Evolutionary conservation across 2,797 vertebrate species (phyloP).

Genomic region (Kryptolebias ocellatus): DNA sequence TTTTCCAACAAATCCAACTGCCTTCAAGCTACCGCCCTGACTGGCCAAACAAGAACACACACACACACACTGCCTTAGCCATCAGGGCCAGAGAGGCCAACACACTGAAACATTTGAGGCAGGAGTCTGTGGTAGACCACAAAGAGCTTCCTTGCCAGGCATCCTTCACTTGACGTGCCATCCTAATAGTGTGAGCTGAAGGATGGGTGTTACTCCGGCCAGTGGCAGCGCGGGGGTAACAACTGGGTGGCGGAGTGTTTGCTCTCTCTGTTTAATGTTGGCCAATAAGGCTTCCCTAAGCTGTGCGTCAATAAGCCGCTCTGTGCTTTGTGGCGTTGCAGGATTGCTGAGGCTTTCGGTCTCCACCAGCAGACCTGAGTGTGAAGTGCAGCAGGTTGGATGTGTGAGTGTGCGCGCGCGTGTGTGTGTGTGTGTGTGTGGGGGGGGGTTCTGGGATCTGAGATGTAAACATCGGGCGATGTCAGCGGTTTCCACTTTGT

Average conservation of each 20-base stretch:
- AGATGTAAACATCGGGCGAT: slow-evolving; percentile 39
- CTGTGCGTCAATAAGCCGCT: slow-evolving; percentile 49
- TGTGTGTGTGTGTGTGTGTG: too few relatives aligned
- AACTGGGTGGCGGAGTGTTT: slow-evolving; percentile 39
- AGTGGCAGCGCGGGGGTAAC: slow-evolving; percentile 29
- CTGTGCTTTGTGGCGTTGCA: slow-evolving; percentile 45
- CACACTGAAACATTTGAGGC: slow-evolving; percentile 48
- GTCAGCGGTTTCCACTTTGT: slow-evolving; percentile 11
- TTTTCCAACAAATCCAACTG: slow-evolving; percentile 19
- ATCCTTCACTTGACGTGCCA: slow-evolving; percentile 54
- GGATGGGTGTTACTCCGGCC: slow-evolving; percentile 42
- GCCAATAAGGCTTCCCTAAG: slow-evolving; percentile 34
- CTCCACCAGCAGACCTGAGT: slow-evolving; percentile 21
- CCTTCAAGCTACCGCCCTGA: slow-evolving; percentile 23
- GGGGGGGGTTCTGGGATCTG: slow-evolving; percentile 1
- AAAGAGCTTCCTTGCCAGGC: slow-evolving; percentile 51
- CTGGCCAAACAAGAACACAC: slow-evolving; percentile 26
- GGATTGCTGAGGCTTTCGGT: slow-evolving; percentile 26
- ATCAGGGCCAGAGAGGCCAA: slow-evolving; percentile 32
- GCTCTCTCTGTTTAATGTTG: slow-evolving; percentile 40
- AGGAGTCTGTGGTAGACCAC: slow-evolving; percentile 66
- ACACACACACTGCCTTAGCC: slow-evolving; percentile 21
- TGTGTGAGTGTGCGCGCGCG: background rate
- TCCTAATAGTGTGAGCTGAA: slow-evolving; percentile 36
- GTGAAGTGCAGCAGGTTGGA: slow-evolving; percentile 24